Evolutionary conservation across 2,797 vertebrate species (phyloP).

Genomic region (Argya squamiceps): DNA sequence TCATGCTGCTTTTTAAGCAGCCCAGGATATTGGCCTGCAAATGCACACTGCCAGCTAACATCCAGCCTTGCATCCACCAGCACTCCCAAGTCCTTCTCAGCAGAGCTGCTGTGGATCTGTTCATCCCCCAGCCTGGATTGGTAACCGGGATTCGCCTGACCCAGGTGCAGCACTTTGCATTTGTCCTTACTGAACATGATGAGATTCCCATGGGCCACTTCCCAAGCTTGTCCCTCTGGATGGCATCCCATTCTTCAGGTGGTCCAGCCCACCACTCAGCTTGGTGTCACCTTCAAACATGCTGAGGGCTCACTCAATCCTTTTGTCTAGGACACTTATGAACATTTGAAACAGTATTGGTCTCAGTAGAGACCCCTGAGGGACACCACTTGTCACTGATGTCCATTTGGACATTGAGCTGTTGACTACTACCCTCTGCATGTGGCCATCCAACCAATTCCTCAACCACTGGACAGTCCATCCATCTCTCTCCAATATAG

Average conservation of each 20-base stretch:
- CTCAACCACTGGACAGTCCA: neutral
- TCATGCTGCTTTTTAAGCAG: neutral
- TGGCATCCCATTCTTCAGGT: neutral
- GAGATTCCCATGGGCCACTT: neutral
- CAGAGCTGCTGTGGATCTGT: neutral
- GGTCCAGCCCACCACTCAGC: neutral
- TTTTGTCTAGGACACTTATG: rapidly evolving
- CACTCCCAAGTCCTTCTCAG: neutral
- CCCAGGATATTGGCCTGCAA: neutral
- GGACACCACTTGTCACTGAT: neutral
- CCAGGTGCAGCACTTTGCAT: neutral
- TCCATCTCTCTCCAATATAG: neutral
- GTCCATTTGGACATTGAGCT: neutral
- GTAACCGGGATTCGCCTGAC: rapidly evolving
- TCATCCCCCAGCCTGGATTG: neutral
- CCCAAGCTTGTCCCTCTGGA: neutral
- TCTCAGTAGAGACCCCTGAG: neutral
- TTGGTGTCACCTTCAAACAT: neutral
- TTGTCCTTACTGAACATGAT: neutral
- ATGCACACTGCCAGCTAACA: neutral
- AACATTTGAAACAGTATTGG: neutral
- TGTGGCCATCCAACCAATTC: neutral
- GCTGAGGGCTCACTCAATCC: neutral
- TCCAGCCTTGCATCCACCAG: neutral
- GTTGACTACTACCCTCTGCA: neutral